A percentile compares a stretch with the other conserved stretches of the same genome.
Conservation (phyloP, 1,140 invertebrate species). For the Amphibalanus amphitrite region DNA sequence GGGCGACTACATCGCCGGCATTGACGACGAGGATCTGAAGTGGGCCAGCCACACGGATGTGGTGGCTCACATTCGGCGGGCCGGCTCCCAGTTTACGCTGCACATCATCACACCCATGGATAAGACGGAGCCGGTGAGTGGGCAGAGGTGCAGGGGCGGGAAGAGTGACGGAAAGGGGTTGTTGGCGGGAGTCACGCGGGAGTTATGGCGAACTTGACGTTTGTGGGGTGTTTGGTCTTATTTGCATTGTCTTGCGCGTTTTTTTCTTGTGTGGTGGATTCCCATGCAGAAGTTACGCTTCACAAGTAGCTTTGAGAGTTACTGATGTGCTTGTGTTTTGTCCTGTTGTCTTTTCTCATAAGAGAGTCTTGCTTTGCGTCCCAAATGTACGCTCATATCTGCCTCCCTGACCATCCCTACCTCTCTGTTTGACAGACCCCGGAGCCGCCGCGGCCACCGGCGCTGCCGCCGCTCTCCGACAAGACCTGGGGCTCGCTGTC, state of each 20-base stretch:
- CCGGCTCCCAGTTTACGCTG: constrained; percentile 52
- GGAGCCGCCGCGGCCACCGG: constrained; percentile 13
- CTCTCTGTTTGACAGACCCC: constrained; percentile 11
- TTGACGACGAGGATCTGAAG: constrained; percentile 76
- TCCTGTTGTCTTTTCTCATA: too few relatives aligned
- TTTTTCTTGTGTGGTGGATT: too few relatives aligned
- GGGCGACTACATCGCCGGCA: constrained; percentile 81
- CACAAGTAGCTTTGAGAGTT: too few relatives aligned
- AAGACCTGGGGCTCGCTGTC: constrained; percentile 6
- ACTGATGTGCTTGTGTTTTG: too few relatives aligned
- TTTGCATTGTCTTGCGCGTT: too few relatives aligned
- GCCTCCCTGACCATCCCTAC: not conserved
- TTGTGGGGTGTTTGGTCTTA: not conserved
- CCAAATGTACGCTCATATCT: too few relatives aligned
- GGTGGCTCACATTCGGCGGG: constrained; percentile 61
- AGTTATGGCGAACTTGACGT: too few relatives aligned
- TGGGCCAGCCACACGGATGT: constrained; percentile 87
- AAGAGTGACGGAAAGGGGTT: too few relatives aligned
- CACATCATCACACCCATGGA: constrained; percentile 79
- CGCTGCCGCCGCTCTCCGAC: constrained; percentile 12
- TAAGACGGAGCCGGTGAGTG: constrained; percentile 46
- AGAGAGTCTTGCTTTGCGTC: too few relatives aligned
- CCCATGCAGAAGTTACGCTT: too few relatives aligned
- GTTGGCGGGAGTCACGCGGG: too few relatives aligned
- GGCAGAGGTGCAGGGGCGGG: constrained; percentile 14